Evolutionary conservation across 2,113 vertebrate genomes (phyloP).

Genomic region (Papio anubis): DNA sequence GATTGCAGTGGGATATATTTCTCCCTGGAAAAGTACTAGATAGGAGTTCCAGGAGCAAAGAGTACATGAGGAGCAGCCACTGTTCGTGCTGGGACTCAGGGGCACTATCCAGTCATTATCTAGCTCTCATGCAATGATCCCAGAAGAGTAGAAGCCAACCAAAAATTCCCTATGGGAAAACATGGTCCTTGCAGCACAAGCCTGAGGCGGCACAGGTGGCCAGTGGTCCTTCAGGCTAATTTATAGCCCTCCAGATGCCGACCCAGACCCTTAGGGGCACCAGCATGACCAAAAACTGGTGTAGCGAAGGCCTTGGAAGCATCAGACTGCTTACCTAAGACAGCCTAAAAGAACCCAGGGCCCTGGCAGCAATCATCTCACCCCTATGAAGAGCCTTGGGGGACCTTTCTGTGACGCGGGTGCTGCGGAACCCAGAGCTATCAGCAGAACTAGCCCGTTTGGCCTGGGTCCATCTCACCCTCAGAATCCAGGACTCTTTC

Average conservation of each 20-base stretch:
- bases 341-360: not conserved
- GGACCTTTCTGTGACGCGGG: not conserved
- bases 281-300: not conserved
- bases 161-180: not conserved
- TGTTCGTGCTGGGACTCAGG: not conserved
- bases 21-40: not conserved
- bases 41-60: not conserved
- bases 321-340: not conserved
- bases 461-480: not conserved
- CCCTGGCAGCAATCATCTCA: not conserved
- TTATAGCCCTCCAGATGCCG: not conserved
- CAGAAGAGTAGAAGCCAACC: not conserved
- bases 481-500: not conserved
- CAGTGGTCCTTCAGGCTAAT: not conserved
- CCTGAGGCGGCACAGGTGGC: not conserved
- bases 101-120: not conserved
- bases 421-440: not conserved
- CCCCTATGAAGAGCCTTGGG: not conserved
- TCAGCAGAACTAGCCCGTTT: not conserved
- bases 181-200: not conserved
- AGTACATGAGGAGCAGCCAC: not conserved
- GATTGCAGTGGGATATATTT: not conserved
- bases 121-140: not conserved
- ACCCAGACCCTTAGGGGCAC: not conserved
- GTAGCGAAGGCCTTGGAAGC: not conserved